Percentiles rank a stretch among this genome's conserved stretches.
Evolutionary conservation across 2,113 vertebrate species (phyloP).

Genomic region (Archilochus colubris): DNA sequence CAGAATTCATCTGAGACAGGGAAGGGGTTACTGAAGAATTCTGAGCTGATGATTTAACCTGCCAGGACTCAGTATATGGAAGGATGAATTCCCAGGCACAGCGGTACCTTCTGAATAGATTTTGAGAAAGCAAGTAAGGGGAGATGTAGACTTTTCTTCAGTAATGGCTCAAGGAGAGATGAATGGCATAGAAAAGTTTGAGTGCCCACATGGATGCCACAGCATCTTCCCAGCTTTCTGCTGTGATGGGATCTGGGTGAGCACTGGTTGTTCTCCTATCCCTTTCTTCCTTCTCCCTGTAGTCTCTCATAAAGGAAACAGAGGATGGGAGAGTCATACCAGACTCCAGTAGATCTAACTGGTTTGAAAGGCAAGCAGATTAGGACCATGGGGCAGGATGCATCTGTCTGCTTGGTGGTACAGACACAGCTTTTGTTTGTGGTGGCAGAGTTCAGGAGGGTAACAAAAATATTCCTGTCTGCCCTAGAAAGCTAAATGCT

Average conservation of each 20-base stretch:
- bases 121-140: background rate
- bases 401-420: fast-evolving
- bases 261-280: background rate
- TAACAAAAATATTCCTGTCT: background rate
- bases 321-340: background rate
- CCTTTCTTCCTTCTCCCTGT: background rate
- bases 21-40: background rate
- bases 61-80: background rate
- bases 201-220: background rate
- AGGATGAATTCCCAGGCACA: background rate
- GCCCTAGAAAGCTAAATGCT: background rate
- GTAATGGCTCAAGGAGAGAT: background rate
- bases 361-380: background rate
- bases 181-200: background rate
- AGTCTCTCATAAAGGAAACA: background rate
- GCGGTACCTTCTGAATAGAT: background rate
- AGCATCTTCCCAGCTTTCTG: background rate
- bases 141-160: background rate
- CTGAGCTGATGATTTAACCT: background rate
- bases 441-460: background rate
- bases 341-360: background rate
- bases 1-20: background rate
- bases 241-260: background rate
- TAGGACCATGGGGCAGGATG: background rate
- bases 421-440: background rate